Base-by-base conservation (phyloP, 1,140 invertebrate genomes). In the Varroa destructor region DNA sequence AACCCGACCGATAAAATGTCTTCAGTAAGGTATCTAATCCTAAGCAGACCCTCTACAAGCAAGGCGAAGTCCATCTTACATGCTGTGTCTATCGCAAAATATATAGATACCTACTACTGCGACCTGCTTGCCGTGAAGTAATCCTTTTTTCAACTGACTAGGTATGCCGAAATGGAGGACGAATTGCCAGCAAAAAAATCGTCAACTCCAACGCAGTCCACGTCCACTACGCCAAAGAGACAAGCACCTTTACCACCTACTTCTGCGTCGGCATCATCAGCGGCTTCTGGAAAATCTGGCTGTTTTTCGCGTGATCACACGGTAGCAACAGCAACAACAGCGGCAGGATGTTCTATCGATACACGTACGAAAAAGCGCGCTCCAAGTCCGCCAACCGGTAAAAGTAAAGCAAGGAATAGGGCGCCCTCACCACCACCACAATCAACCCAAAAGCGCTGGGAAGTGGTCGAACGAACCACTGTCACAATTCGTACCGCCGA, bases 81-180 rank as follows among this genome's bases (percentile, higher is more conserved):
- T 25, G 25, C 25, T 25, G 25, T 25, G 25, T 25, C 25, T 25
- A 25, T 25, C 25, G 25, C 25, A 25, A 25, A 25, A 25, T 25
- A 25, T 25, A 25, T 25, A 25, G 25, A 25, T 25, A 25, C 25
- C 25, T 25, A 25, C 25, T 25, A 25, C 25, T 25, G 25, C 25
- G 25, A 25, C 25, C 25, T 25, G 25, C 25, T 25, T 25, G 25
- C 25, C 25, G 25, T 25, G 25, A 25, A 25, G 25, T 25, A 25
- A 25, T 25, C 25, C 25, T 25, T 25, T 25, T 25, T 25, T 25
- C 25, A 25, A 25, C 25, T 25, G 25, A 25, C 25, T 25, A 67
- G 61, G 12, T 67, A 67, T 40, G 61, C 61, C 12, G 61, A 67
- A 46, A 40, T 67, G 12, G 61, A 67, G 37, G 61, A 67, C n/a